These are phyloP conservation scores for Callospermophilus lateralis DNA, from an alignment of 2,113 vertebrate genomes.

Conservation along the genomic window DNA sequence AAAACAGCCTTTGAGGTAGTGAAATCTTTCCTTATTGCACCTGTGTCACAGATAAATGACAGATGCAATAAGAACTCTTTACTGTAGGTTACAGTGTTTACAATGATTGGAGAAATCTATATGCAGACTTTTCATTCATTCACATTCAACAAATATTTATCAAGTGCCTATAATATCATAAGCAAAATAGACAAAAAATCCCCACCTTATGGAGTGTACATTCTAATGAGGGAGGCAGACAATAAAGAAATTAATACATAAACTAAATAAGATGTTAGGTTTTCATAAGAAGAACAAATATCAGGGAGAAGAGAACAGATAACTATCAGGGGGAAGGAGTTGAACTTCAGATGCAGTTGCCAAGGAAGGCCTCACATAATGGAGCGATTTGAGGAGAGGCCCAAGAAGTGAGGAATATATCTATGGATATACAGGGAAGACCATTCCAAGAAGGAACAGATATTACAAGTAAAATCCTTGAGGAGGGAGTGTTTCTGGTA, in stretches of 20 bases:
- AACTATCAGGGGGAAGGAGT: background rate
- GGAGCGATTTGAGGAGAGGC: background rate
- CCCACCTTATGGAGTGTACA: background rate
- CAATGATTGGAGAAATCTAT: background rate
- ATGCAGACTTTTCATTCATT: background rate
- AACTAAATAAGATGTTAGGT: background rate
- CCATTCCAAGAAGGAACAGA: background rate
- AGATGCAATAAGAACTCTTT: background rate
- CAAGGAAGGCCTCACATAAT: background rate
- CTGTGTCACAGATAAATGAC: background rate
- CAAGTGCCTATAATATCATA: background rate
- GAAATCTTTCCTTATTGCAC: background rate
- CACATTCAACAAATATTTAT: conserved; percentile 36
- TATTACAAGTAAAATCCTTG: background rate
- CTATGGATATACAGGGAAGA: background rate
- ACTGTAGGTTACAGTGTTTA: background rate
- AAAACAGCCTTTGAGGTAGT: background rate
- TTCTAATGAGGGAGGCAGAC: background rate
- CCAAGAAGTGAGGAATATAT: background rate
- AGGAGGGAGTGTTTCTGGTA: background rate
- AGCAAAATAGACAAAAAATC: background rate
- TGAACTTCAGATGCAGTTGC: background rate
- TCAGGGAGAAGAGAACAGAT: background rate
- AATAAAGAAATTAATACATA: conserved; percentile 11
- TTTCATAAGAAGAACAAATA: conserved; percentile 15